Evolutionary conservation across 2,888 invertebrate genomes (phyloP), one percentile per base, ranked within the genome.

Genomic region (Lycaena phlaeas): DNA sequence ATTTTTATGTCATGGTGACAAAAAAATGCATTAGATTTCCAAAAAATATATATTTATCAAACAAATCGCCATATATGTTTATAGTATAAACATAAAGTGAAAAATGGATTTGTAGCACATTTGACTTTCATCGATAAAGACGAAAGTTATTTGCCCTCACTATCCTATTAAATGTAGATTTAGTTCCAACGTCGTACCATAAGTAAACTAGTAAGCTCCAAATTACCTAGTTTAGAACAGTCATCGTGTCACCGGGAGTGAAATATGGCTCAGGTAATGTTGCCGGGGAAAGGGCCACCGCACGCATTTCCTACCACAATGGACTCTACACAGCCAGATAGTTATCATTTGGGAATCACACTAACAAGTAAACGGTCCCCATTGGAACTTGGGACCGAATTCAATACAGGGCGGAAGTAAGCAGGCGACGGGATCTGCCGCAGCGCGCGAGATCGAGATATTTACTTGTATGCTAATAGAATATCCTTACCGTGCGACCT

Each of bases 381-480:
- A 64, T 61, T 54, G 40, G 42, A 61, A 58, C 62, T 64, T 61
- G 62, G 66, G 61, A 70, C 75, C 72, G 60, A 78, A 79, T 77
- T 78, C 71, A 75, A 78, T 79, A 71, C 67, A 69, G 65, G 58
- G 70, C 79, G 79, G 82, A 78, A 79, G 78, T 64, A 61, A 59
- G 22, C 18, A 10, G 57, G 64, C 64, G 60, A 61, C 67, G 58
- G 69, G 65, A 79, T 77, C 77, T 71, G 68, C 68, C 59, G 50
- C 61, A 61, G 68, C 65, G 64, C 61, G 61, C 61, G 56, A 71
- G 69, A 79, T 79, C 78, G 71, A 68, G 77, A 78, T 81, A 72
- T 72, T 72, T 74, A 64, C 78, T 78, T 82, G 78, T 82, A 82
- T 84, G 84, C 78, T 73, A 81, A 84, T 82, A 56, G 61, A 44